Evolutionary conservation across 2,113 vertebrate species (phyloP).

Genomic region (Pongo abelii): DNA sequence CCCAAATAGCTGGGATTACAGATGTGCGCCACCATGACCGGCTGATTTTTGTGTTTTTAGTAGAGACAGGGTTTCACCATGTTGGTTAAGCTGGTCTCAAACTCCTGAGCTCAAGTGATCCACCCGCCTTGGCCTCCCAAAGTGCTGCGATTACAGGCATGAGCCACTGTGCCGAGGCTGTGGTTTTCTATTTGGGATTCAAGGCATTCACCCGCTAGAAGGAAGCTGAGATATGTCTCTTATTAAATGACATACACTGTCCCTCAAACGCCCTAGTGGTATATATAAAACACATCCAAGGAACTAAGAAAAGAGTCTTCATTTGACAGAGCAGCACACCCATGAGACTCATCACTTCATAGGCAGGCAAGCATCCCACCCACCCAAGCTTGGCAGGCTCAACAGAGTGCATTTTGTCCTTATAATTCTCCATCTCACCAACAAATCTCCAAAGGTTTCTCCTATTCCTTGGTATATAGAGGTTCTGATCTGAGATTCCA

Average conservation of each 20-base stretch:
- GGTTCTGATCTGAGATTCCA: not conserved
- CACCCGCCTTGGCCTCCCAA: no score
- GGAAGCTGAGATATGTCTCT: rapidly evolving
- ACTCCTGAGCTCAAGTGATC: no score
- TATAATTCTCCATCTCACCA: rapidly evolving
- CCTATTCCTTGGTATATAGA: rapidly evolving
- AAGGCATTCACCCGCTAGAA: rapidly evolving
- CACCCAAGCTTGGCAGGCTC: rapidly evolving
- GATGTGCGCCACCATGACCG: no score
- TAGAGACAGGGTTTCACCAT: no score
- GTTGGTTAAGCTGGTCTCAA: no score
- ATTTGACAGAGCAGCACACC: rapidly evolving
- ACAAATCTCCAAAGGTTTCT: rapidly evolving
- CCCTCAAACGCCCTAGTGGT: rapidly evolving
- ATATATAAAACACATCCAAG: rapidly evolving
- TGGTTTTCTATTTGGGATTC: not conserved
- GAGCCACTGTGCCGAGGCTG: no score
- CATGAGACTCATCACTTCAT: rapidly evolving
- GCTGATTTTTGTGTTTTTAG: no score
- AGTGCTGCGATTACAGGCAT: no score
- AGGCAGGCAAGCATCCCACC: not conserved
- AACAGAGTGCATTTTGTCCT: rapidly evolving
- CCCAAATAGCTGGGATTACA: no score
- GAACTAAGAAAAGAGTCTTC: rapidly evolving
- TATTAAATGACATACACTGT: rapidly evolving